Evolutionary conservation across 2,113 vertebrate species (phyloP), one percentile per base, ranked within the genome.

Genomic region (Struthidea cinerea): DNA sequence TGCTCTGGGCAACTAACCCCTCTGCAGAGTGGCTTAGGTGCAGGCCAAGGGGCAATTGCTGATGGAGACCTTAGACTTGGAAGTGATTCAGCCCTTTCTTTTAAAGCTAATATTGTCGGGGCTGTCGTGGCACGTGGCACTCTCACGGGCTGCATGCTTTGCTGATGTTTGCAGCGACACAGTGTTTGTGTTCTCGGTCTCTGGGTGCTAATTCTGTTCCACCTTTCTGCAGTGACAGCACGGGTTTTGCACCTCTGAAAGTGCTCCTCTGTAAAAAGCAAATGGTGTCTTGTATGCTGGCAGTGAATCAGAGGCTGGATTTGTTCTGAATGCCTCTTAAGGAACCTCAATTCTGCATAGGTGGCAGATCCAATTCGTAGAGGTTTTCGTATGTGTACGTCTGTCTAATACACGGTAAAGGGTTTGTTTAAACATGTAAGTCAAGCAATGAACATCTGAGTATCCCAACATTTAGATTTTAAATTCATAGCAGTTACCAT

Each of bases 71-170:
- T 88, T 22, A 16, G 30, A 28, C 42, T 49, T 41, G 24, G 22
- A 57, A 74, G 52, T 28, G 59, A 12, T 7, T 89, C 56, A 89
- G 27, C 11, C 35, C 35, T 68, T 94, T 70, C 18, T 84, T 80
- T 70, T 55, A 28, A 23, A 67, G 47, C 47, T 77, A 11, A 12
- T 49, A 3, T 2, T 73, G 27, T 27, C 22, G 59, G 50, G 56
- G 33, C 46, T 70, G 11, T 15, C 0, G 1, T 22, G 79, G 8
- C 46, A 11, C 1, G 2, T 0, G 0, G 28, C 19, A 7, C 46
- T 69, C 27, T 76, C 28, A 6, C 18, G 30, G 39, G 42, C 63
- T 80, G 53, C 30, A 0, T 14, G 68, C 49, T 57, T 56, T 94
- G 65, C 83, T 60, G 39, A 13, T 82, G 46, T 80, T 65, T 7